phyloP scores from a whole-genome alignment of 2,888 invertebrate species.

The Hemithea aestivaria region DNA sequence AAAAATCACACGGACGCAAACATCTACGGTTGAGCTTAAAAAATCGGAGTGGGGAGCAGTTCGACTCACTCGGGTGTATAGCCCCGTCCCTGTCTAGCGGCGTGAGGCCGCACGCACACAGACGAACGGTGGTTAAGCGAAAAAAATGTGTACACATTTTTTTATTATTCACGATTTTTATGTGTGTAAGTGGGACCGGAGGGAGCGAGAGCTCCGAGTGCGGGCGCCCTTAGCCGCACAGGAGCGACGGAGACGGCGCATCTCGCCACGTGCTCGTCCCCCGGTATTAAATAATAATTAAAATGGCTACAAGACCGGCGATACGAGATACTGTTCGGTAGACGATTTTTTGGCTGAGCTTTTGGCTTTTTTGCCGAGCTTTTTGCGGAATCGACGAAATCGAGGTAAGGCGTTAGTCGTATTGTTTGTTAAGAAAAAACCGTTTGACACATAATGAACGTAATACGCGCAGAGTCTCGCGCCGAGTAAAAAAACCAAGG shows the following conservation, averaged over 20 bases:
- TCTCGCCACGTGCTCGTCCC: slow-evolving; percentile 77
- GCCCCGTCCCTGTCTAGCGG: slow-evolving; percentile 56
- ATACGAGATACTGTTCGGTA: slow-evolving; percentile 74
- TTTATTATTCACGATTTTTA: slow-evolving; percentile 80
- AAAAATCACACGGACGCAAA: slow-evolving; percentile 75
- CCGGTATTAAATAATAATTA: slow-evolving; percentile 79
- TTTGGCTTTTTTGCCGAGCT: slow-evolving; percentile 70
- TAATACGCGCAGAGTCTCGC: slow-evolving; percentile 76
- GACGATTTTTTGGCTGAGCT: slow-evolving; percentile 77
- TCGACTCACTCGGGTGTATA: slow-evolving; percentile 43
- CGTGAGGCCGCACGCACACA: slow-evolving; percentile 74
- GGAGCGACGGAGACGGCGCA: slow-evolving; percentile 51
- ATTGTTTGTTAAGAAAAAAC: slow-evolving; percentile 44
- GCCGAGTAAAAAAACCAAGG: slow-evolving; percentile 77
- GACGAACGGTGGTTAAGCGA: slow-evolving; percentile 66
- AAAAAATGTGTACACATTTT: slow-evolving; percentile 80
- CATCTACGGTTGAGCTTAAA: slow-evolving; percentile 73
- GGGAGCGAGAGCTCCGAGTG: slow-evolving; percentile 52
- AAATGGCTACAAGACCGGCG: slow-evolving; percentile 77
- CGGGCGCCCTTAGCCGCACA: slow-evolving; percentile 32
- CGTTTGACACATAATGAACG: slow-evolving; percentile 71
- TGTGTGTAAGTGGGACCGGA: slow-evolving; percentile 77
- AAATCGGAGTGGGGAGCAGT: slow-evolving; percentile 72
- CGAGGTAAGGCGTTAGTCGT: slow-evolving; percentile 51
- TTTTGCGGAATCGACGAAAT: slow-evolving; percentile 67